Evolutionary conservation across 2,797 vertebrate genomes (phyloP).

Genomic region (Rousettus madagascariensis): DNA sequence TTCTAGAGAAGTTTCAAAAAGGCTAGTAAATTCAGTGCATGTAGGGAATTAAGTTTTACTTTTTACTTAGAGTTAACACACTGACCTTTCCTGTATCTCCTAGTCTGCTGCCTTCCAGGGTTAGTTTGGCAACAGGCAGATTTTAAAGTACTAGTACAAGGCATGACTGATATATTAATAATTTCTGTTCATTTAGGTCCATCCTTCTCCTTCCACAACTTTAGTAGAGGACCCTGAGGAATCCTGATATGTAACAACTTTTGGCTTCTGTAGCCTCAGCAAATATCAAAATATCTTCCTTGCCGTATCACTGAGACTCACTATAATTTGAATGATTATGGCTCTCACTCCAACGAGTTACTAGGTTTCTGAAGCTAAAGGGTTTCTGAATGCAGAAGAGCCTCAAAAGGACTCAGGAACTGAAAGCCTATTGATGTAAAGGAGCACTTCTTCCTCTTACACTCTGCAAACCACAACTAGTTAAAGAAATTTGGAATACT

Average conservation of each 20-base stretch:
- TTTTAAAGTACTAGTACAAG: not conserved
- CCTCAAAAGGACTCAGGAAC: not conserved
- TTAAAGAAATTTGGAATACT: slow-evolving; percentile 60
- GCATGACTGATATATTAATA: not conserved
- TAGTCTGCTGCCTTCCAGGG: not conserved
- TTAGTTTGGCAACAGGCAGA: not conserved
- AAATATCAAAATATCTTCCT: not conserved
- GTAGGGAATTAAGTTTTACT: not conserved
- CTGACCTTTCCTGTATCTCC: not conserved
- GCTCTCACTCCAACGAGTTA: not conserved
- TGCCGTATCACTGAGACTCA: not conserved
- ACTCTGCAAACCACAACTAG: not conserved
- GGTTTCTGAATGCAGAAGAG: slow-evolving; percentile 24
- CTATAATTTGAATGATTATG: not conserved
- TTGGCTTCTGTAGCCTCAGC: not conserved
- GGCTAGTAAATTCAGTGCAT: not conserved
- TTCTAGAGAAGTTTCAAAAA: not conserved
- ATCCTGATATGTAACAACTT: not conserved
- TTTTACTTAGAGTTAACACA: not conserved
- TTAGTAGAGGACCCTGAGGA: not conserved
- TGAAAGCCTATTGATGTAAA: slow-evolving; percentile 50
- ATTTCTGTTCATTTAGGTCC: not conserved
- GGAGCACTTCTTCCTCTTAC: not conserved
- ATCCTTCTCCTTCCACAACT: not conserved
- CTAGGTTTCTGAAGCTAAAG: slow-evolving; percentile 2